These are phyloP conservation scores for Sphinx pinastri DNA, from an alignment of 2,888 invertebrate genomes.

Conservation along the genomic window DNA sequence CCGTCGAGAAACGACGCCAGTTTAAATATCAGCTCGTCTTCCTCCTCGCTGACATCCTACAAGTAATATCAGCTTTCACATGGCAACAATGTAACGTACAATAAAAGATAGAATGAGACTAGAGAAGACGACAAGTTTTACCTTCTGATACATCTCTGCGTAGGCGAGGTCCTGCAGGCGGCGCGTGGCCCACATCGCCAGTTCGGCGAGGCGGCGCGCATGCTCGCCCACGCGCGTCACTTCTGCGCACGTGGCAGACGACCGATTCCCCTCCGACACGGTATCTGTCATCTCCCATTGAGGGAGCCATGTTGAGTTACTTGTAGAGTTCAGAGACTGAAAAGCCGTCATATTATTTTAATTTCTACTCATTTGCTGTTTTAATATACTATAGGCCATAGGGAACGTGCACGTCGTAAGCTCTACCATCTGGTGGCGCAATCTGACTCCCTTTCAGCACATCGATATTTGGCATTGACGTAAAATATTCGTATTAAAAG, in stretches of 20 bases:
- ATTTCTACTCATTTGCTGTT: no score
- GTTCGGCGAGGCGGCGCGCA: slow-evolving; percentile 58
- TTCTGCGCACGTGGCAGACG: slow-evolving; percentile 41
- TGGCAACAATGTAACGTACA: neutral
- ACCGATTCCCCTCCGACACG: neutral
- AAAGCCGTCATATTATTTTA: neutral
- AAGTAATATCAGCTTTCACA: neutral
- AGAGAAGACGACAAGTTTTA: slow-evolving; percentile 30
- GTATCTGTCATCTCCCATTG: neutral
- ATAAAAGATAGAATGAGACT: no score
- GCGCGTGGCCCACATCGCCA: slow-evolving; percentile 62
- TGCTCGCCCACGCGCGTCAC: slow-evolving; percentile 55
- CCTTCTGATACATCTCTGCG: slow-evolving; percentile 55
- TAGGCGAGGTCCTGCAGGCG: slow-evolving; percentile 63
- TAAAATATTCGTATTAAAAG: no score
- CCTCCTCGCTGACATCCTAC: slow-evolving; percentile 54
- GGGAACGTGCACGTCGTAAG: no score
- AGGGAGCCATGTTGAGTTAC: neutral
- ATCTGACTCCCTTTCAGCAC: no score
- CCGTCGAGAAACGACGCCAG: slow-evolving; percentile 73
- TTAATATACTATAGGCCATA: no score
- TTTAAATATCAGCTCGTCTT: slow-evolving; percentile 66
- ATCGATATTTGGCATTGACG: no score
- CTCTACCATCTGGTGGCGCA: no score
- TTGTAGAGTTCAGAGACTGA: neutral